Evolutionary conservation across 2,888 invertebrate genomes (phyloP), one percentile per base, ranked within the genome.

Genomic region (Scaptomyza tumidula): DNA sequence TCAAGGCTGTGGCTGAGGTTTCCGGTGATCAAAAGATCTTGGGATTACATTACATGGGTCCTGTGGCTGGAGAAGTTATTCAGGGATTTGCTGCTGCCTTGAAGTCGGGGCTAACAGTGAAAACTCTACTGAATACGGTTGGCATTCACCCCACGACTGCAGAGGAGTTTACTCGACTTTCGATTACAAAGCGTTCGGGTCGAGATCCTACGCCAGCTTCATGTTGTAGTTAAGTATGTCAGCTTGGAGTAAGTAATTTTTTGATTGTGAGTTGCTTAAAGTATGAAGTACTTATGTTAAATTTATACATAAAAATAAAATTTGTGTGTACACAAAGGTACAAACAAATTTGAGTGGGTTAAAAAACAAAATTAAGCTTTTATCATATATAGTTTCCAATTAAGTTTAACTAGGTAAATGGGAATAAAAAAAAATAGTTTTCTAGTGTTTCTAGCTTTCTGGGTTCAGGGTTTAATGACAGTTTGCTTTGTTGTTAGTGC

Each of bases 111-210:
- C 93, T 97, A 66, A 97, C 97, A 11, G 95, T 97, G 92, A 94
- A 95, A 55, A 94, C 94, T 71, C 92, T 98, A 72, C 94, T 95
- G 91, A 94, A 94, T 87, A 97, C 97, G 0, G 96, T 98, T 52
- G 98, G 97, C 65, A 98, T 98, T 89, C 98, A 98, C 93, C 98
- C 98, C 27, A 98, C 98, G 0, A 95, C 95, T 48, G 97, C 98
- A 0, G 98, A 98, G 92, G 98, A 97, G 92, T 97, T 98, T 92
- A 98, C 98, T 0, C 95, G 97, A 56, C 93, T 98, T 75, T 94
- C 94, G 89, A 95, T 98, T 86, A 98, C 98, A 57, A 98, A 98
- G 93, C 95, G 98, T 73, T 98, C 98, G 48, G 98, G 98, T 55
- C 93, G 94, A 81, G 97, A 97, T 92, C 96, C 97, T 67, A 96